These are phyloP conservation scores for Zoanthus gigantus DNA, from an alignment of 92 coral and sea anemone genomes.

Conservation along the genomic window DNA sequence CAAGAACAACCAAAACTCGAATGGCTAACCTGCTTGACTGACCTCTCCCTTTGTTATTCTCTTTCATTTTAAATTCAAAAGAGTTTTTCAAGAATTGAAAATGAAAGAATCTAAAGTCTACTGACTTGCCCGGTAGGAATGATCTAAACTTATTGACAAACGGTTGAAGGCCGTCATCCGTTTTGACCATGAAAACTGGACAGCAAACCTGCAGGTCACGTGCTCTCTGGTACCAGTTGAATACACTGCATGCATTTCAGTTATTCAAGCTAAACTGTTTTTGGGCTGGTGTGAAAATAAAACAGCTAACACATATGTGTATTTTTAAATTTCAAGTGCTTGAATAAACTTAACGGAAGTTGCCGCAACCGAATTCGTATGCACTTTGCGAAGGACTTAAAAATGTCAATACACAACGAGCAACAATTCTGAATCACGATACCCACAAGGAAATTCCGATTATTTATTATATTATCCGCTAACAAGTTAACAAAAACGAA, in stretches of 20 bases:
- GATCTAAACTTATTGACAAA: conserved; percentile 8
- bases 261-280: neutral
- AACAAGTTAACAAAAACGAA: too few species aligned
- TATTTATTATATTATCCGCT: too few species aligned
- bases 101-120: neutral
- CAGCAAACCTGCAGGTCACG: neutral
- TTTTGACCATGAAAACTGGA: neutral
- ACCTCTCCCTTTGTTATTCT: conserved; percentile 10
- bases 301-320: neutral
- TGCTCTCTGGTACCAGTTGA: conserved; percentile 10
- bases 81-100: neutral
- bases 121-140: neutral
- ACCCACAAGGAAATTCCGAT: too few species aligned
- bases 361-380: neutral
- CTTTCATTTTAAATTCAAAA: conserved; percentile 13
- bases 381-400: neutral
- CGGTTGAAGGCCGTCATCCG: neutral
- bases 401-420: neutral
- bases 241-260: neutral
- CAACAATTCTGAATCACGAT: neutral
- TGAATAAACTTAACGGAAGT: too few species aligned
- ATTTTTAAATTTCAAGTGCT: neutral
- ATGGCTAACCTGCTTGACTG: neutral
- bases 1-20: conserved; percentile 38
- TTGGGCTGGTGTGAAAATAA: neutral